These are phyloP conservation scores for Symphodus melops DNA, from an alignment of 2,113 vertebrate species.

Conservation along the genomic window DNA sequence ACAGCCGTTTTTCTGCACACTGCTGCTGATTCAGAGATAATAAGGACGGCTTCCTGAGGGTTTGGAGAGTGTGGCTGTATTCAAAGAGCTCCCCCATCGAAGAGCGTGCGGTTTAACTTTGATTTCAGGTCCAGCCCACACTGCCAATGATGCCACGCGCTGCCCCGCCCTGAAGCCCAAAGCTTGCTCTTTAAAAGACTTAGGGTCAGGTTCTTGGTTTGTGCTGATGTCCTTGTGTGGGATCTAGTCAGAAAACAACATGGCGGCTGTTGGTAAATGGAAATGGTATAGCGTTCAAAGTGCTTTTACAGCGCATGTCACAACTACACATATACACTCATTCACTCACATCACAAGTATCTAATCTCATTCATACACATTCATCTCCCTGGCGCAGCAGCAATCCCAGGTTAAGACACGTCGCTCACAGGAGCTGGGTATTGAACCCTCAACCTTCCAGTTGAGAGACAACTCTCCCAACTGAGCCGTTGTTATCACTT, in stretches of 20 bases:
- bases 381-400: too few relatives aligned
- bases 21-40: constrained; percentile 55
- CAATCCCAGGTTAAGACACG: too few relatives aligned
- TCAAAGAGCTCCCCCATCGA: neutral
- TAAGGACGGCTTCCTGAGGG: constrained; percentile 15
- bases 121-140: neutral
- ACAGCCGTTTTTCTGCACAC: neutral
- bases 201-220: neutral
- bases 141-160: neutral
- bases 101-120: neutral
- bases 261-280: too few relatives aligned
- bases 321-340: too few relatives aligned
- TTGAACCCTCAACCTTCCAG: too few relatives aligned
- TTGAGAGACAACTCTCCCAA: too few relatives aligned
- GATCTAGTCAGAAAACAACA: neutral
- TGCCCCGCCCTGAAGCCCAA: neutral
- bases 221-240: neutral
- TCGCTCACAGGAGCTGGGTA: too few relatives aligned
- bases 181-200: neutral
- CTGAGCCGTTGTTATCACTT: too few relatives aligned
- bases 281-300: too few relatives aligned
- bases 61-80: neutral
- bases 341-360: too few relatives aligned
- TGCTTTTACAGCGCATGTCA: too few relatives aligned
- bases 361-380: too few relatives aligned